These are phyloP conservation scores for Drosophila virilis DNA, from an alignment of 1,140 invertebrate species.

Conservation along the genomic window DNA sequence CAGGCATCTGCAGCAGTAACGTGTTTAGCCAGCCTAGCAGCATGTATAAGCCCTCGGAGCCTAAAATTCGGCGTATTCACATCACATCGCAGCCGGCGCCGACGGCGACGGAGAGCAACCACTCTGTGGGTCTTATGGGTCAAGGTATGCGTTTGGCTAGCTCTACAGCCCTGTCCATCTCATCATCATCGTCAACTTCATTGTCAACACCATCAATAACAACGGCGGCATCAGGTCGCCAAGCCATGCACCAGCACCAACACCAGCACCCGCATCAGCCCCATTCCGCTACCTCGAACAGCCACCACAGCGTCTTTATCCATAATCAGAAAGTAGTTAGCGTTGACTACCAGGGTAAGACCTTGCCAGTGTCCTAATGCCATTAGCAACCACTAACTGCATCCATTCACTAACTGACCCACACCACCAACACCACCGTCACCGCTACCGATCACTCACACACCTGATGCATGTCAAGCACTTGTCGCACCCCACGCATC, in stretches of 20 bases:
- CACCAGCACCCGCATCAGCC: constrained; percentile 36
- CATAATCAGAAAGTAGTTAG: constrained; percentile 75
- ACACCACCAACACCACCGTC: constrained; percentile 6
- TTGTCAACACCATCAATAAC: constrained; percentile 50
- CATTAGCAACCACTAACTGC: constrained; percentile 57
- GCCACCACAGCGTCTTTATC: constrained; percentile 51
- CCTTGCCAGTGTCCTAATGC: constrained; percentile 23
- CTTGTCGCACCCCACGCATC: constrained; percentile 38
- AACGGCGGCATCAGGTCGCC: constrained; percentile 48
- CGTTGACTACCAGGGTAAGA: constrained; percentile 77
- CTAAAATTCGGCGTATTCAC: constrained; percentile 80
- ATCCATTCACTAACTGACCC: constrained; percentile 50
- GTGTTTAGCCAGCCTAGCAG: constrained; percentile 64
- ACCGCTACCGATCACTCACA: constrained; percentile 24
- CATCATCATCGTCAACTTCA: constrained; percentile 55
- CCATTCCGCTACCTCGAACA: constrained; percentile 38
- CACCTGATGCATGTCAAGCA: constrained; percentile 51
- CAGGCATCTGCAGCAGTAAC: constrained; percentile 54
- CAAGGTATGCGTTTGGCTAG: constrained; percentile 72
- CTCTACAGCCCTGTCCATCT: constrained; percentile 56
- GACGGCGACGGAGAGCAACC: constrained; percentile 32
- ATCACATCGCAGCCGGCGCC: constrained; percentile 67
- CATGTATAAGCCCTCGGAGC: constrained; percentile 77
- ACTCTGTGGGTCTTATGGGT: constrained; percentile 43
- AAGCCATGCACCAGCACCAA: constrained; percentile 56